Evolutionary conservation across 2,888 invertebrate species (phyloP).

Genomic region (Catocala sponsa): DNA sequence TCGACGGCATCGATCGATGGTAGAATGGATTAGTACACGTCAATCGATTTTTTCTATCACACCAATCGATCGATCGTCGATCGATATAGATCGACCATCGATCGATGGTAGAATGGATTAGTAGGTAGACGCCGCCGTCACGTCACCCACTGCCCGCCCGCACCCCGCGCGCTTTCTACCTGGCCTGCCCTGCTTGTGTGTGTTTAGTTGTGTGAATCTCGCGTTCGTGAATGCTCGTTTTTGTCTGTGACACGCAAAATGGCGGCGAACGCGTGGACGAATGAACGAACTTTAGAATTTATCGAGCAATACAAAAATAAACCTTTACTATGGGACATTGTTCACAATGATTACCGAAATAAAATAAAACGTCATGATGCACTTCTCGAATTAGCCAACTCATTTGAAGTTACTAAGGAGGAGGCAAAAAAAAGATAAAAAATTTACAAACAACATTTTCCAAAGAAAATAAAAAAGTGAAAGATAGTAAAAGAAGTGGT

Average conservation of each 20-base stretch:
- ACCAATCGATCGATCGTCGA: constrained; percentile 23
- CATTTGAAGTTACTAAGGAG: constrained; percentile 44
- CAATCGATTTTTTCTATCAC: constrained; percentile 27
- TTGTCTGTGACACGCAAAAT: constrained; percentile 42
- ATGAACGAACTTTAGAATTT: constrained; percentile 51
- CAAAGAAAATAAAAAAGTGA: constrained; percentile 44
- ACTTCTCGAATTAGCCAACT: constrained; percentile 43
- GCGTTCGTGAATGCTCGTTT: constrained; percentile 27
- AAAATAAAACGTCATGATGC: constrained; percentile 48
- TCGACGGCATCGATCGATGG: constrained; percentile 31
- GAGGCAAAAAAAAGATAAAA: constrained; percentile 46
- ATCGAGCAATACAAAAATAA: constrained; percentile 51
- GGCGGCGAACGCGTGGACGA: constrained; percentile 50
- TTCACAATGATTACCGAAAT: constrained; percentile 44
- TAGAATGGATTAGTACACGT: constrained; percentile 28
- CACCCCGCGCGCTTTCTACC: constrained; percentile 21
- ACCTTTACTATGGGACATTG: constrained; percentile 51
- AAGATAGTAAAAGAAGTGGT: constrained; percentile 42
- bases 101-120: constrained; percentile 25
- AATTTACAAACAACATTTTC: constrained; percentile 44
- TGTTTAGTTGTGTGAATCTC: constrained; percentile 35
- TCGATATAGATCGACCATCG: constrained; percentile 11
- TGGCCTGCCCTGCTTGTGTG: constrained; percentile 22
- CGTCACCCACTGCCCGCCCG: constrained; percentile 21
- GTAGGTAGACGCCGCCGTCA: constrained; percentile 10